Percentiles rank a stretch among this genome's conserved stretches.
Evolutionary conservation across 2,113 vertebrate genomes (phyloP).

Genomic region (Gopherus flavomarginatus): DNA sequence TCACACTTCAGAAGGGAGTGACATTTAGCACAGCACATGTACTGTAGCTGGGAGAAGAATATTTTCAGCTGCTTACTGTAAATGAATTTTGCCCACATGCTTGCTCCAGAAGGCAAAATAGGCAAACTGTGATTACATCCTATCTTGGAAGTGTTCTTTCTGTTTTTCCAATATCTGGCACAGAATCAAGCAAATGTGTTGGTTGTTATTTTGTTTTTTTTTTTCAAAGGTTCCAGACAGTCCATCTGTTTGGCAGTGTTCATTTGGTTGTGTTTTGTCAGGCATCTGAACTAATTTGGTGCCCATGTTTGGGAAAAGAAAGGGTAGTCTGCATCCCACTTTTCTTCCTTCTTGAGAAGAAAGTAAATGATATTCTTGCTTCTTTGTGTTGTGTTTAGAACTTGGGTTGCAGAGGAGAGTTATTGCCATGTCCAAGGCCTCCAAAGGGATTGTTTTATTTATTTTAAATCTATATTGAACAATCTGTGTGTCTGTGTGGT

Average conservation of each 20-base stretch:
- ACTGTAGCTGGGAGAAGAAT: not conserved
- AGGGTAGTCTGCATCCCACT: not conserved
- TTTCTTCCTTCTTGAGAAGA: not conserved
- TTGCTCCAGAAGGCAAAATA: not conserved
- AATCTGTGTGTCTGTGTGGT: not conserved
- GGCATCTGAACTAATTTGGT: not conserved
- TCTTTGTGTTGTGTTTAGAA: not conserved
- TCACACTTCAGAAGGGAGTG: not conserved
- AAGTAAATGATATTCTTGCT: not conserved
- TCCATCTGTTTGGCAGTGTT: not conserved
- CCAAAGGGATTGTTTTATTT: not conserved
- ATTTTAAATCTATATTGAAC: not conserved
- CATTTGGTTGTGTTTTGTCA: not conserved
- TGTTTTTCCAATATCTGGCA: not conserved
- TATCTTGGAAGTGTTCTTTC: slow-evolving; percentile 1
- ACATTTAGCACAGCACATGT: not conserved
- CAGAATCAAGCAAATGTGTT: not conserved
- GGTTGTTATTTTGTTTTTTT: not conserved
- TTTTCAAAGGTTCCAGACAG: not conserved
- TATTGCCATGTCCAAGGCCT: not conserved
- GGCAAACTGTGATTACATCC: not conserved
- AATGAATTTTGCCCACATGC: not conserved
- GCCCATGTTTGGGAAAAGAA: not conserved
- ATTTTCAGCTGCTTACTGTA: not conserved
- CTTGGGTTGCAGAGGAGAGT: not conserved